These are phyloP conservation scores for Oryzias javanicus DNA, from an alignment of 2,113 vertebrate genomes.

Conservation along the genomic window DNA sequence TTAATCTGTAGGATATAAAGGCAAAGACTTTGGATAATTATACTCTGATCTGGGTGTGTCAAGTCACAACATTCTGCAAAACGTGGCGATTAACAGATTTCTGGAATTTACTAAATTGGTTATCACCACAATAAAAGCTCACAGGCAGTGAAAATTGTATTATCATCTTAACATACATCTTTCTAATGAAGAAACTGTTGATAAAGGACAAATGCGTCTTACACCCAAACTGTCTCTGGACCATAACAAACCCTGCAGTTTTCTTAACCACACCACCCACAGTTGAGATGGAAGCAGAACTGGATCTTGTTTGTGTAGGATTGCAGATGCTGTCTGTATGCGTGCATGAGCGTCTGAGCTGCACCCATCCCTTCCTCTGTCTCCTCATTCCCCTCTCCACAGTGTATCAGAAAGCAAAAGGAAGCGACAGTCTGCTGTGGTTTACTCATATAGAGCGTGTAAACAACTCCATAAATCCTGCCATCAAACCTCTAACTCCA, in stretches of 20 bases:
- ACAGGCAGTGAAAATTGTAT: no score
- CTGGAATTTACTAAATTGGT: no score
- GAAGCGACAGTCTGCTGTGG: constrained; percentile 66
- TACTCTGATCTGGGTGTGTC: no score
- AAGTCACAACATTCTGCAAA: no score
- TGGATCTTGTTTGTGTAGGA: constrained; percentile 45
- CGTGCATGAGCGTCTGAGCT: constrained; percentile 5
- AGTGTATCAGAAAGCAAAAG: constrained; percentile 45
- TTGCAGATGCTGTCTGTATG: constrained; percentile 30
- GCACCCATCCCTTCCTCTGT: constrained; percentile 19
- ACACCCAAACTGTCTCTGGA: constrained; percentile 26
- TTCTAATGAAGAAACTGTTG: constrained; percentile 3
- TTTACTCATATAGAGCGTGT: constrained; percentile 45
- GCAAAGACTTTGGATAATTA: no score
- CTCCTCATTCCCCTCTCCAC: constrained; percentile 30
- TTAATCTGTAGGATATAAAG: no score
- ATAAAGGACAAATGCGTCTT: constrained; percentile 11
- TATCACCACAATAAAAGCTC: no score
- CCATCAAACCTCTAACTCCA: constrained; percentile 52
- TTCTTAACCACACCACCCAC: constrained; percentile 46
- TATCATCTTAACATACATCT: neutral
- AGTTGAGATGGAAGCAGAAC: constrained; percentile 21
- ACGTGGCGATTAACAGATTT: no score
- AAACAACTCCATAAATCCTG: constrained; percentile 71
- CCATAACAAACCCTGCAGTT: constrained; percentile 48